Base-by-base conservation (phyloP, 2,888 invertebrate species). In the Tuta absoluta region DNA sequence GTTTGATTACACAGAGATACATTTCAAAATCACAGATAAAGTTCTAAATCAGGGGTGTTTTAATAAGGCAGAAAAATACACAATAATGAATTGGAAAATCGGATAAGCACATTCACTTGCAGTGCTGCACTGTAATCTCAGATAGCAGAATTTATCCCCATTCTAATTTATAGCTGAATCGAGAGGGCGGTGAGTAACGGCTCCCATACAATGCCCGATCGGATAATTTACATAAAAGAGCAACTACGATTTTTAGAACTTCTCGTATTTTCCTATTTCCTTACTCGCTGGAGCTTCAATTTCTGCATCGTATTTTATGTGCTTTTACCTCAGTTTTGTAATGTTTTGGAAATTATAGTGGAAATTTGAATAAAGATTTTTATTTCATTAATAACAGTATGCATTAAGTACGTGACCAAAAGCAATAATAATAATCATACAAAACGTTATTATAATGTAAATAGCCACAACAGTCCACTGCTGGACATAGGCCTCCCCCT, bases 141-240 rank as follows among this genome's bases (percentile, higher is more conserved):
- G 78, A 82, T 84, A 84, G 81, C 79, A 85, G 82, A 83, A 84
- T 86, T 80, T 81, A 86, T 84, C 81, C 85, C 72, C 77, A 75
- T 76, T 72, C 76, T 87, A 87, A 89, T 89, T 88, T 89, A 89
- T 87, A 75, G 83, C 80, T 71, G 75, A 75, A 75, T 71, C 69
- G 71, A 81, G 71, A 81, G 86, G 84, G 85, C 82, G 80, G 76
- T 80, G 81, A 84, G 76, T 81, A 79, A 84, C 79, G 75, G 78
- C 56, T 80, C 78, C 78, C 72, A 71, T 77, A 77, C 78, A 75
- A 78, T 60, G 60, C 24, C 41, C 45, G 60, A 38, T 60, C 56
- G 56, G 56, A 19, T 24, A 60, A 60, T 60, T 60, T 60, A 60
- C 60, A 60, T 60, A 60, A 60, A 60, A 45, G 60, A 41, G 45